Base-by-base conservation (phyloP, 2,797 vertebrate genomes). In the Micrastur ruficollis region DNA sequence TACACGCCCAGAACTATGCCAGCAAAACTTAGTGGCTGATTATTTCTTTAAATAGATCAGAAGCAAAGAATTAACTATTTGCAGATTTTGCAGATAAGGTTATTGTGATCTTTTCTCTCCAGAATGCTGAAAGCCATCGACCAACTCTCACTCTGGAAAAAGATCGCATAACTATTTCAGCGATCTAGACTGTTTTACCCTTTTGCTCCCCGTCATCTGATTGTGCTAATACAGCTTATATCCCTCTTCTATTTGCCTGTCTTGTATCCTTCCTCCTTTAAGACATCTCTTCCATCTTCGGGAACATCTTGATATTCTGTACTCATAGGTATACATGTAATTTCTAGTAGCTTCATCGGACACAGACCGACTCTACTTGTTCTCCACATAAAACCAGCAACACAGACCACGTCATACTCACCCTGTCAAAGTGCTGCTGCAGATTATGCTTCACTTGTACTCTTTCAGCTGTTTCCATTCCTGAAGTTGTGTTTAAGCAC, bases 341-440 rank as follows among this genome's bases (percentile, higher is more conserved):
- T 49, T 53, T 75, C 62, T 23, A 72, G 38, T 32, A 49, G 22
- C 44, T 52, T 81, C 32, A 27, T 59, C 53, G 56, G 34, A 34
- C 34, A 42, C 0, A 32, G 50, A 71, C 15, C 20, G 26, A 75
- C 18, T 71, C 42, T 49, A 31, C 34, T 71, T 61, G 47, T 8
- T 53, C 22, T 22, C 44, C 34, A 11, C 3, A 49, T 5, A 62
- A 58, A 65, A 34, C 7, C 8, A 62, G 72, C 34, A 70, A 16
- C 26, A 31, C 0, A 59, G 36, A 55, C 11, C 3, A 4, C 5
- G 25, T 34, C 47, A 6, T 7, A 80, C 98, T 95, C 92, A 98
- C 98, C 86, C 83, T 98, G 90, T 98, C 89, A 97, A 99, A 98
- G 97, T 98, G 98, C 88, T 98, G 98, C 97, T 96, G 98, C 79